Evolutionary conservation across 2,113 vertebrate genomes (phyloP).

Genomic region (Danionella cerebrum): DNA sequence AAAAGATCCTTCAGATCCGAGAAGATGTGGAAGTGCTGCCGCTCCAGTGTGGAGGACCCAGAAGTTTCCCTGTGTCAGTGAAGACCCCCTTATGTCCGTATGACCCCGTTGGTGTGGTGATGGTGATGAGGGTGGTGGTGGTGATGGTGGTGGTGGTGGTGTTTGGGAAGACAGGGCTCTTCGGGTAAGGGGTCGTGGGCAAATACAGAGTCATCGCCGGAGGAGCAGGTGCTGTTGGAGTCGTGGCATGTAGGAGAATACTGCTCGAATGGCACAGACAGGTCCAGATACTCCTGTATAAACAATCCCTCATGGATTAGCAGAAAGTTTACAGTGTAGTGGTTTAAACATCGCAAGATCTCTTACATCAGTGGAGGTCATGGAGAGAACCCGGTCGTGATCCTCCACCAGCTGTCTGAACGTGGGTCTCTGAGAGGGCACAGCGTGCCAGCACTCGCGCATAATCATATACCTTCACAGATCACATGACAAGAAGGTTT

Average conservation of each 20-base stretch:
- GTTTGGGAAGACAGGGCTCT: conserved; percentile 80
- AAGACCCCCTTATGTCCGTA: conserved; percentile 72
- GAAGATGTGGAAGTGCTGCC: neutral
- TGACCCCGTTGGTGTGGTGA: conserved; percentile 61
- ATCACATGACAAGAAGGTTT: neutral
- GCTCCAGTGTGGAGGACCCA: neutral
- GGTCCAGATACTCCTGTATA: conserved; percentile 83
- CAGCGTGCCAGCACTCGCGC: conserved; percentile 94
- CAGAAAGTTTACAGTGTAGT: neutral
- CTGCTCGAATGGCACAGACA: conserved; percentile 92
- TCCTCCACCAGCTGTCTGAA: conserved; percentile 97
- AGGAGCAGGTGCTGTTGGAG: conserved; percentile 91
- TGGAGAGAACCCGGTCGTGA: conserved; percentile 83
- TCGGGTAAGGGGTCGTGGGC: conserved; percentile 85
- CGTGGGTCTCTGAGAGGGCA: conserved; percentile 89
- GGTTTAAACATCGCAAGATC: neutral
- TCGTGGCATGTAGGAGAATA: conserved; percentile 90
- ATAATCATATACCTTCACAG: conserved; percentile 92
- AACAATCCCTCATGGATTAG: neutral
- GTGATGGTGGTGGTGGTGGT: conserved; percentile 63
- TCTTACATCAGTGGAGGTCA: conserved; percentile 89
- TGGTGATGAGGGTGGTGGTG: no score
- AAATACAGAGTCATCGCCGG: conserved; percentile 92
- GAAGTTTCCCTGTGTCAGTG: neutral
- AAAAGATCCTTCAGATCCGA: conserved; percentile 10